Evolutionary conservation across 2,797 vertebrate genomes (phyloP).

Genomic region (Hozukius guyotensis): DNA sequence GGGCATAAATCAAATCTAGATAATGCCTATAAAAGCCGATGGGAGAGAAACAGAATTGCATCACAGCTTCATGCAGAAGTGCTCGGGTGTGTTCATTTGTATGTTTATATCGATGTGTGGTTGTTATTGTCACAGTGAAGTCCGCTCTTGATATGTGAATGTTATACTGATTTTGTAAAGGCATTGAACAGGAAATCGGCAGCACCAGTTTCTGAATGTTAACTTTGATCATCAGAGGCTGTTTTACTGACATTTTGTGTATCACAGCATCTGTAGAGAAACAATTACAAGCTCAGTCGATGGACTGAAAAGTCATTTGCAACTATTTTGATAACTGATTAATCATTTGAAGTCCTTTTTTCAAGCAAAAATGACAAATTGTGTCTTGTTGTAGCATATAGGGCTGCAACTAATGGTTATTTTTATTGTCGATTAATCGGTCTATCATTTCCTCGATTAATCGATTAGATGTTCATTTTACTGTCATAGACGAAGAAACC

Average conservation of each 20-base stretch:
- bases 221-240: not conserved
- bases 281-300: not conserved
- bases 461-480: too few species aligned
- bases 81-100: not conserved
- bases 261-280: not conserved
- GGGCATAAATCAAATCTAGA: slow-evolving; percentile 60
- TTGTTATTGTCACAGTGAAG: not conserved
- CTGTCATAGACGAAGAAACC: too few species aligned
- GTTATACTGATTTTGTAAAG: not conserved
- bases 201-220: not conserved
- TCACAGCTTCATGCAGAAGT: not conserved
- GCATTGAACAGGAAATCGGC: not conserved
- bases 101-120: not conserved
- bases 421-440: fast-evolving
- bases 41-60: not conserved
- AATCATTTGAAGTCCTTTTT: not conserved
- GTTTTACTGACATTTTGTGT: not conserved
- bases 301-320: not conserved
- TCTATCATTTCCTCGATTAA: not conserved
- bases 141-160: not conserved
- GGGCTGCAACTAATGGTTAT: not conserved
- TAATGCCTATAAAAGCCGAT: slow-evolving; percentile 50
- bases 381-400: not conserved
- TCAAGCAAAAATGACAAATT: not conserved
- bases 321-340: not conserved